Conservation (phyloP, 2,888 invertebrate species). For the Calliscelio sp. region DNA sequence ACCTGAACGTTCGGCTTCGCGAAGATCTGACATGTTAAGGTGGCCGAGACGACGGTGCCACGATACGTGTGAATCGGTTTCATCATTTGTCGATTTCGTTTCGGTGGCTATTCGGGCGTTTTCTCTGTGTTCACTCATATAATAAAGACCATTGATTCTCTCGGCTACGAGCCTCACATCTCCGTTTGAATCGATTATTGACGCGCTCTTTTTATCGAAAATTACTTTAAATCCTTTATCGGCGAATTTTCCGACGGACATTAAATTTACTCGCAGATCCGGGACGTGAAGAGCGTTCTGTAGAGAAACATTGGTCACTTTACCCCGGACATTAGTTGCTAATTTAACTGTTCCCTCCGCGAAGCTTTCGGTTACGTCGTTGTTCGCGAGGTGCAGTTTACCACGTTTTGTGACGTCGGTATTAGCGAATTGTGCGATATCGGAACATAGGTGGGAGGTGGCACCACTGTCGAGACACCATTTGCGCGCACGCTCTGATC, state of each 20-base stretch:
- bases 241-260: slow-evolving; percentile 56
- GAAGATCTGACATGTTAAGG: not conserved
- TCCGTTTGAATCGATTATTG: slow-evolving; percentile 7
- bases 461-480: slow-evolving; percentile 16
- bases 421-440: not conserved
- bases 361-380: not conserved
- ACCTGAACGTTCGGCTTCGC: not conserved
- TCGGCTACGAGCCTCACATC: not conserved
- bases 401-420: not conserved
- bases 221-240: slow-evolving; percentile 22
- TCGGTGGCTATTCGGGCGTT: not conserved
- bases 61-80: too few species aligned
- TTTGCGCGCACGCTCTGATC: not conserved
- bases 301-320: not conserved
- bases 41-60: slow-evolving; percentile 29
- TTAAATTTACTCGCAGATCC: slow-evolving; percentile 42
- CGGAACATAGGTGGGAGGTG: not conserved
- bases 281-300: slow-evolving; percentile 21
- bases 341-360: not conserved
- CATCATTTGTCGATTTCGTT: not conserved
- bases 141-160: too few species aligned
- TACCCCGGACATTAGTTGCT: not conserved
- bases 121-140: not conserved
- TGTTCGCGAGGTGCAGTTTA: not conserved
- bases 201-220: slow-evolving; percentile 15